Base-by-base conservation (phyloP, 2,113 vertebrate species). In the Tychaedon coryphoeus region DNA sequence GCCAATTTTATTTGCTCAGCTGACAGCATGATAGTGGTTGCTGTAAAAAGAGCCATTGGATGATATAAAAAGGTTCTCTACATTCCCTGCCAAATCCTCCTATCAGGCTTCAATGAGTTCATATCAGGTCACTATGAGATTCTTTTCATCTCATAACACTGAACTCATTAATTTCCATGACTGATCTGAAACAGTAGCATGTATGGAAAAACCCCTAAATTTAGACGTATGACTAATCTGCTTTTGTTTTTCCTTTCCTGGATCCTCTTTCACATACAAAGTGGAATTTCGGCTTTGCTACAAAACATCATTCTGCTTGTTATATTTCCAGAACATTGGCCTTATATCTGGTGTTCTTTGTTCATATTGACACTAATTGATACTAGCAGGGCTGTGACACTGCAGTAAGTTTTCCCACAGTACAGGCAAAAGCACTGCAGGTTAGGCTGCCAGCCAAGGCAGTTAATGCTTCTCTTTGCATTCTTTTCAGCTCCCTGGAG, bases 381-480 rank as follows among this genome's bases (percentile, higher is more conserved):
- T 76, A 96, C 88, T 92, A 96, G 70, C 96, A 97, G 92, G 92
- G 90, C 90, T 97, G 88, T 95, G 96, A 97, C 95, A 95, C 65
- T 94, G 95, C 94, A 90, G 83, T 90, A 94, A 86, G 88, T 91
- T 97, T 97, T 96, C 96, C 93, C 95, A 97, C 92, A 97, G 90
- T 80, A 90, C 60, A 84, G 75, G 72, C 69, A 3, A 96, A 96
- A 87, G 69, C 83, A 93, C 94, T 94, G 93, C 92, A 97, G 92
- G 82, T 93, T 97, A 93, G 96, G 97, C 96, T 95, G 73, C 42
- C 43, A 90, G 95, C 95, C 96, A 97, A 97, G 33, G 26, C 48
- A 83, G 67, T 86, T 80, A 95, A 92, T 93, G 69, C 90, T 91
- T 96, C 95, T 78, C 69, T 92, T 76, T 93, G 90, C 94, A 94